Evolutionary conservation across 2,113 vertebrate species (phyloP).

Genomic region (Azemiops feae): DNA sequence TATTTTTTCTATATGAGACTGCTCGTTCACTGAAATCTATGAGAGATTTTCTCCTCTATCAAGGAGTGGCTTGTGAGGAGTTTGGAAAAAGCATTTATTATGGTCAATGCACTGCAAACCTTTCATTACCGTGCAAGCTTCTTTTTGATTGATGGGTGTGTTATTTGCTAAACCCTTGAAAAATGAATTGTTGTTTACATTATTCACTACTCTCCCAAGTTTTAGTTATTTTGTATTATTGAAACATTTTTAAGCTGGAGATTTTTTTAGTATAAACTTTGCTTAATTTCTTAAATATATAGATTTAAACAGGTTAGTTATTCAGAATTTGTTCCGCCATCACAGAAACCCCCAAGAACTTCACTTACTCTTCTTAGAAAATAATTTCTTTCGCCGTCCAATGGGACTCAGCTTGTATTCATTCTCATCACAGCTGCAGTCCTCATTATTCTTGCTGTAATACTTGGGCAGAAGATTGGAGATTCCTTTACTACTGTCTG

Average conservation of each 20-base stretch:
- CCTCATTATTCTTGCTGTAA: slow-evolving; percentile 57
- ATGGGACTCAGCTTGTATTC: slow-evolving; percentile 70
- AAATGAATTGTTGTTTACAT: neutral
- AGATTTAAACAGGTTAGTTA: neutral
- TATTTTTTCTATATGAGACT: neutral
- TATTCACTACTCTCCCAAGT: neutral
- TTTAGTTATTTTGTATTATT: neutral
- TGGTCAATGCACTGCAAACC: neutral
- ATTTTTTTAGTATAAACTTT: neutral
- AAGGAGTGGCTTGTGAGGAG: neutral
- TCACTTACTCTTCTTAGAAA: slow-evolving; percentile 85
- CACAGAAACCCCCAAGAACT: neutral
- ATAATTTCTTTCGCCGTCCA: slow-evolving; percentile 77
- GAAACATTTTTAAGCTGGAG: neutral
- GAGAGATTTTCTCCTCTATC: neutral
- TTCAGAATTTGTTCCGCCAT: neutral
- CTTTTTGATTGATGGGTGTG: neutral
- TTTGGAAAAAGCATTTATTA: neutral
- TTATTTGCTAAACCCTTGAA: neutral
- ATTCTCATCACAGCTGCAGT: slow-evolving; percentile 76
- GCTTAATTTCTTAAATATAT: neutral
- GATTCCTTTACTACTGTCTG: slow-evolving; percentile 64
- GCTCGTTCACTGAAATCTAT: neutral
- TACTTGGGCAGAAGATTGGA: slow-evolving; percentile 77
- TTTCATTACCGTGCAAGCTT: neutral